Evolutionary conservation across 2,113 vertebrate species (phyloP).

Genomic region (Neolamprologus toae): DNA sequence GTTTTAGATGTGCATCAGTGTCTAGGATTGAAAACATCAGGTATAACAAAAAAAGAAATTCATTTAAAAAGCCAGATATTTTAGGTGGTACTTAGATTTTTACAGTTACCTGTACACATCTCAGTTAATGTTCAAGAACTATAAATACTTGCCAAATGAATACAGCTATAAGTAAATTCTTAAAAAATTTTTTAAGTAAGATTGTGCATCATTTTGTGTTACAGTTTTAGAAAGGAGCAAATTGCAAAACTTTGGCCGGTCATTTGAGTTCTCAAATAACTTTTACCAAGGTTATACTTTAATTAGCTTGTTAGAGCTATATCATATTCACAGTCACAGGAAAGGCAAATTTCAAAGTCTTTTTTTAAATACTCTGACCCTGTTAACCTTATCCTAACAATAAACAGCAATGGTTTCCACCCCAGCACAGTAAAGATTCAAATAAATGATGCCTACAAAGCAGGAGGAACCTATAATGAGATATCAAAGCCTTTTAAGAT

Average conservation of each 20-base stretch:
- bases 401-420: background rate
- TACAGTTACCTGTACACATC: background rate
- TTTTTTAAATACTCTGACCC: background rate
- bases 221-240: background rate
- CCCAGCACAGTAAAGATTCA: background rate
- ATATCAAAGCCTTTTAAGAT: background rate
- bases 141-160: background rate
- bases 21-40: background rate
- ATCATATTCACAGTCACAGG: background rate
- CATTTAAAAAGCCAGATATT: background rate
- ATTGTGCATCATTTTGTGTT: background rate
- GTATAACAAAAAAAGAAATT: background rate
- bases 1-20: background rate
- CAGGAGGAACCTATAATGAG: background rate
- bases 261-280: background rate
- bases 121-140: background rate
- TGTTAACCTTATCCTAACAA: background rate
- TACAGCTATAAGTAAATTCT: background rate
- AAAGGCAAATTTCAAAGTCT: background rate
- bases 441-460: background rate
- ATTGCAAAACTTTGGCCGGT: background rate
- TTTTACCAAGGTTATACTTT: background rate
- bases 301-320: background rate
- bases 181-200: accelerated
- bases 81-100: background rate